Evolutionary conservation across 1,140 invertebrate species (phyloP).

Genomic region (Magallana angulata): DNA sequence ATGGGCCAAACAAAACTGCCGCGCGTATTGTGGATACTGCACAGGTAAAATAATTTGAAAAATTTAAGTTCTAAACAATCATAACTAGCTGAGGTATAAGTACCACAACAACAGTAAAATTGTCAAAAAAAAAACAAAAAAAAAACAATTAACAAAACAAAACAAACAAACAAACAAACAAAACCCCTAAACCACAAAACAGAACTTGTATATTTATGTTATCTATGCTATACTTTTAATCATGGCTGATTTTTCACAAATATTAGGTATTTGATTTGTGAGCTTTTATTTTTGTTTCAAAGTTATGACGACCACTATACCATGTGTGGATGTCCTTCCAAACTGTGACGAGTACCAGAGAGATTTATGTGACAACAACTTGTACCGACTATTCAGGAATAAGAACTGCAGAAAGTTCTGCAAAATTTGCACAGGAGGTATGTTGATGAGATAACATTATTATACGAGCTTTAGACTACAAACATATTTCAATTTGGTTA

Average conservation of each 20-base stretch:
- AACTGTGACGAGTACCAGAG: constrained; percentile 48
- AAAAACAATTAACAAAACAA: no score
- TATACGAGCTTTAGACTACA: no score
- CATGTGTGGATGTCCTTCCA: constrained; percentile 45
- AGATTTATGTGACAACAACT: constrained; percentile 44
- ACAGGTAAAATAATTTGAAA: neutral
- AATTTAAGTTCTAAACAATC: no score
- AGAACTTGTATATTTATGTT: no score
- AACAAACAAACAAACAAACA: no score
- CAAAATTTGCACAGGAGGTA: constrained; percentile 39
- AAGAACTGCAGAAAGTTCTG: constrained; percentile 50
- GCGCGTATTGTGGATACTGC: constrained; percentile 22
- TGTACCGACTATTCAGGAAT: constrained; percentile 43
- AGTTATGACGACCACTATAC: neutral
- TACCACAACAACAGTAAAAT: no score
- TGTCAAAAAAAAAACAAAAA: no score
- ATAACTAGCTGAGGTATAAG: no score
- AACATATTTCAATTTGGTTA: no score
- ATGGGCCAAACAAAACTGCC: constrained; percentile 10
- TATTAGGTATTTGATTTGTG: no score
- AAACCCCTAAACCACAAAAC: no score
- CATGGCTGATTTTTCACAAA: no score
- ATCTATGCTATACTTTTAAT: neutral
- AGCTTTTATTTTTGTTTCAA: neutral
- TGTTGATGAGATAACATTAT: neutral